These are phyloP conservation scores for Malurus cyaneus DNA, from an alignment of 2,113 vertebrate genomes.

Conservation along the genomic window DNA sequence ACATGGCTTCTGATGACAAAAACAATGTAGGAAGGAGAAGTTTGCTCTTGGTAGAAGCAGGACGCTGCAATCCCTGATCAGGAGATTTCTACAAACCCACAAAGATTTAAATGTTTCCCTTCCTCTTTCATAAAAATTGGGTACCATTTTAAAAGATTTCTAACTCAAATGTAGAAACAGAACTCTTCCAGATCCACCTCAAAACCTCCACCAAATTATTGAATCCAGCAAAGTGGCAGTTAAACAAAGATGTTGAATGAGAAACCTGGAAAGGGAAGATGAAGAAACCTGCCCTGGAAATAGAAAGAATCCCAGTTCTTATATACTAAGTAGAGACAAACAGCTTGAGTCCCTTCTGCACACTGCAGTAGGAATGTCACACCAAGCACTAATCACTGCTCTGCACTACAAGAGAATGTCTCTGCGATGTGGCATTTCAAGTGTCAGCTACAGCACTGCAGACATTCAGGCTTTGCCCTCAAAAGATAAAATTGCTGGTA, in stretches of 20 bases:
- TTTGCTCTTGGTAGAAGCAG: background rate
- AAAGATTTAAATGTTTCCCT: background rate
- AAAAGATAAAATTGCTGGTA: background rate
- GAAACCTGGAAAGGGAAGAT: background rate
- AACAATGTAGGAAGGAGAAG: background rate
- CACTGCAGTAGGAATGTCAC: background rate
- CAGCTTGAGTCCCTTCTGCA: conserved; percentile 47
- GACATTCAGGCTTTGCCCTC: background rate
- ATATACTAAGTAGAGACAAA: background rate
- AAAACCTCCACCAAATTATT: background rate
- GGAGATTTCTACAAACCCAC: background rate
- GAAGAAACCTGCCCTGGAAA: background rate
- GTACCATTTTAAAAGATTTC: background rate
- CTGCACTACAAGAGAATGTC: background rate
- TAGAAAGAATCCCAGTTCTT: background rate
- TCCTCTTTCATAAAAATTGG: background rate
- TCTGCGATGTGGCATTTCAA: conserved; percentile 2
- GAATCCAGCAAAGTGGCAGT: background rate
- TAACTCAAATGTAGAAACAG: background rate
- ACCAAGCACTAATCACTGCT: background rate
- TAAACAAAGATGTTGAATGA: background rate
- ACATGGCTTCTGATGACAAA: background rate
- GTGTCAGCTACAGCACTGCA: background rate
- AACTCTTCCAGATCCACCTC: background rate
- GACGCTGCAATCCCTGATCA: background rate